These are phyloP conservation scores for Nemapogon koenigi DNA, from an alignment of 2,888 invertebrate genomes.

Conservation along the genomic window DNA sequence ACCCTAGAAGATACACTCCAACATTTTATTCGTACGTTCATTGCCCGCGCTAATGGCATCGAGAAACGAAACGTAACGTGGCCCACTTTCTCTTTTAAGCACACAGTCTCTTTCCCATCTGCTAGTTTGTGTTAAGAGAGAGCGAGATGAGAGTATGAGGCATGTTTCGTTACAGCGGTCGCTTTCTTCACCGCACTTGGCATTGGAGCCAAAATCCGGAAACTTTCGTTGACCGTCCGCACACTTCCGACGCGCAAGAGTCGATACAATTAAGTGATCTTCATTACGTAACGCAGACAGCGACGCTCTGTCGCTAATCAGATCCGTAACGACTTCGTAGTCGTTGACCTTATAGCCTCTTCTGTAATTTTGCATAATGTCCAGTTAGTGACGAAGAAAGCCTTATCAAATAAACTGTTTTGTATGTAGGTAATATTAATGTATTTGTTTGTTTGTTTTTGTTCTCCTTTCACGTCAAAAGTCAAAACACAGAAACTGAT, in stretches of 20 bases:
- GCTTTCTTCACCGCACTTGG: constrained; percentile 63
- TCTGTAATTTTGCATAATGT: no score
- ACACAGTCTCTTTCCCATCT: constrained; percentile 46
- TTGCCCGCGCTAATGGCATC: constrained; percentile 59
- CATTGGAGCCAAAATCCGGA: constrained; percentile 59
- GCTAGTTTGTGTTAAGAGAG: constrained; percentile 24
- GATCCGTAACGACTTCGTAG: constrained; percentile 26
- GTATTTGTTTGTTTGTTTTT: no score
- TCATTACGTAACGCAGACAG: constrained; percentile 32
- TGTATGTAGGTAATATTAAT: no score
- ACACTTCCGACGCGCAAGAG: constrained; percentile 15
- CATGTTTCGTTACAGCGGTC: constrained; percentile 37
- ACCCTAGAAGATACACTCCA: constrained; percentile 29
- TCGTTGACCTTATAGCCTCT: constrained; percentile 7
- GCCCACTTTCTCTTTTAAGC: constrained; percentile 65
- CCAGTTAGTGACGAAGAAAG: no score
- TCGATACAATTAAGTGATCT: constrained; percentile 38
- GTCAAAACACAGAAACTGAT: no score
- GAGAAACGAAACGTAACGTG: constrained; percentile 60
- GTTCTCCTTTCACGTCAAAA: no score
- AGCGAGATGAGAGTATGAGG: constrained; percentile 42
- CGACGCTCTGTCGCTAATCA: constrained; percentile 28
- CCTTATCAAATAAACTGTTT: no score
- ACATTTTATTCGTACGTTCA: constrained; percentile 58
- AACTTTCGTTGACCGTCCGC: constrained; percentile 51